A percentile compares a stretch with the other conserved stretches of the same genome.
These are phyloP conservation scores for Cepphus grylle DNA, from an alignment of 2,113 vertebrate species.

Conservation along the genomic window DNA sequence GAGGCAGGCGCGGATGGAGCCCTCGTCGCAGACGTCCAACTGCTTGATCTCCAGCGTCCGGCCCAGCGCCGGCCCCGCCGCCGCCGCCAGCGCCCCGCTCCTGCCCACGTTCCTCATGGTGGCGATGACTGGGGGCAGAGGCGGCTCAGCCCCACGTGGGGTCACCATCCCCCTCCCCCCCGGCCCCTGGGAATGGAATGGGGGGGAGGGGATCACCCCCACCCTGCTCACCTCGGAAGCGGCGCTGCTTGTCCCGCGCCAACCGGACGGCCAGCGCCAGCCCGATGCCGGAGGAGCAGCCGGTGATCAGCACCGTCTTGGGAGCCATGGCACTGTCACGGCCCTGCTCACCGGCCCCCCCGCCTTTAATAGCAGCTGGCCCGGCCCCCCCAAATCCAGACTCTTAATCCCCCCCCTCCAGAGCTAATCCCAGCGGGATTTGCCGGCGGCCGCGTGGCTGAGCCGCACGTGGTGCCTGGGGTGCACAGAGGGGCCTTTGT, in stretches of 20 bases:
- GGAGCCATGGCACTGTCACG: slow-evolving; percentile 46
- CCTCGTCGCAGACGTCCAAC: slow-evolving; percentile 73
- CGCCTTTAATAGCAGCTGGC: background rate
- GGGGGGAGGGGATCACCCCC: background rate
- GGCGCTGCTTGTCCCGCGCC: slow-evolving; percentile 72
- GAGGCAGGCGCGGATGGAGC: slow-evolving; percentile 76
- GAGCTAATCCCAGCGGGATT: slow-evolving; percentile 30
- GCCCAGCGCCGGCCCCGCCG: slow-evolving; percentile 65
- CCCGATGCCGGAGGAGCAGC: slow-evolving; percentile 79
- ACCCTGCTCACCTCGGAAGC: slow-evolving; percentile 73
- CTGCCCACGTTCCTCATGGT: slow-evolving; percentile 74
- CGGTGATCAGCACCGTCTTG: slow-evolving; percentile 78
- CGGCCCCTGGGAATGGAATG: accelerated
- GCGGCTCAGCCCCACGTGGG: background rate
- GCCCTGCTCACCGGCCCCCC: background rate
- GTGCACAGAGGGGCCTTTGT: slow-evolving; percentile 32
- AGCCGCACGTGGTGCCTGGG: slow-evolving; percentile 5
- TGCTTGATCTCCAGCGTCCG: slow-evolving; percentile 73
- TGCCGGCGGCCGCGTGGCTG: background rate
- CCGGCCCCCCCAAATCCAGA: background rate
- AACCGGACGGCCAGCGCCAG: slow-evolving; percentile 73
- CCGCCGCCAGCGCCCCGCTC: slow-evolving; percentile 64
- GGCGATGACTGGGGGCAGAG: slow-evolving; percentile 67
- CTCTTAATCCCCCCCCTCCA: background rate
- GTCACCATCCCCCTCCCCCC: too few species aligned